These are phyloP conservation scores for Carcharodon carcharias DNA, from an alignment of 2,797 vertebrate genomes.

Conservation along the genomic window DNA sequence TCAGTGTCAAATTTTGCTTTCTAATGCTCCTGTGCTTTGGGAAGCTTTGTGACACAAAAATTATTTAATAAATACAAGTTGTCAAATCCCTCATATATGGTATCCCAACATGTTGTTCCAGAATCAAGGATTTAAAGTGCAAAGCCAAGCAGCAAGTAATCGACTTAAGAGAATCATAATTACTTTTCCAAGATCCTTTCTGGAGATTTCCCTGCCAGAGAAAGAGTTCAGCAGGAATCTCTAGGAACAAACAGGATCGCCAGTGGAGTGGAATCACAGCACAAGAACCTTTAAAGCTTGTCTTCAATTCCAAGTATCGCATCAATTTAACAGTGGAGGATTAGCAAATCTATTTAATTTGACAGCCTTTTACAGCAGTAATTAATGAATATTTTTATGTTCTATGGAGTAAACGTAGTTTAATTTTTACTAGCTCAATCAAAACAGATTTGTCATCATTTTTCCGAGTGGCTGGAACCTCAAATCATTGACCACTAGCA, in stretches of 20 bases:
- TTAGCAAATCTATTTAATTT: not conserved
- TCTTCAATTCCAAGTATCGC: not conserved
- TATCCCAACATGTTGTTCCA: no score
- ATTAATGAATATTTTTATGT: not conserved
- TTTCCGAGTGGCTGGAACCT: no score
- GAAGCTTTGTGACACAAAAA: no score
- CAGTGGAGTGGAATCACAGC: not conserved
- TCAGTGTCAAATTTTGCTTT: no score
- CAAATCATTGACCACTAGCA: no score
- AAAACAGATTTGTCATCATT: not conserved
- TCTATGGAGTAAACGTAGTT: not conserved
- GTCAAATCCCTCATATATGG: no score
- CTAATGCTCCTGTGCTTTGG: no score
- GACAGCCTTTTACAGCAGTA: not conserved
- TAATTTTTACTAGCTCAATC: not conserved
- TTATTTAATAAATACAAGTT: no score
- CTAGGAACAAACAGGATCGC: not conserved
- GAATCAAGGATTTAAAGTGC: not conserved
- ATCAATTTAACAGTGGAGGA: not conserved
- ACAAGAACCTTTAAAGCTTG: not conserved
- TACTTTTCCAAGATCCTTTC: not conserved
- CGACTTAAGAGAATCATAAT: not conserved
- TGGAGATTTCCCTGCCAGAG: not conserved
- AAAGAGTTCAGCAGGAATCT: not conserved
- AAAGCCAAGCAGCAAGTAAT: not conserved